Conservation (phyloP, 2,797 vertebrate genomes). For the Helicolenus hilgendorfi region DNA sequence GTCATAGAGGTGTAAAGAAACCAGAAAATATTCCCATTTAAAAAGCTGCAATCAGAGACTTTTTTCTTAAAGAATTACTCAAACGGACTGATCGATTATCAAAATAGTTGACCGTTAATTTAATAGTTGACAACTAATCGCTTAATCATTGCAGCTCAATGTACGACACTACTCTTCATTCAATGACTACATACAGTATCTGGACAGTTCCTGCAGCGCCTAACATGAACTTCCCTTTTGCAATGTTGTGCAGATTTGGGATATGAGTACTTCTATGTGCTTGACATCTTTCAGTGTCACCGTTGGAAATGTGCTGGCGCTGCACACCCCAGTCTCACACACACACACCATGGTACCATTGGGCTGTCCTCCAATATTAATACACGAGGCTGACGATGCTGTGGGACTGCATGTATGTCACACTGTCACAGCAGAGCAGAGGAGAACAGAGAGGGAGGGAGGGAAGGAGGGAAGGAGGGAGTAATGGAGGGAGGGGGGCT, state of each 20-base stretch:
- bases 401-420: constrained; percentile 52
- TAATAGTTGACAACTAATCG: no score
- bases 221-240: constrained; percentile 5
- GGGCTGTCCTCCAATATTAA: constrained; percentile 65
- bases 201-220: background rate
- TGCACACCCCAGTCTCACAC: constrained; percentile 45
- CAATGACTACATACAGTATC: background rate
- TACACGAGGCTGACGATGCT: constrained; percentile 31
- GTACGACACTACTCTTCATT: background rate
- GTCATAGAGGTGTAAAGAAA: no score
- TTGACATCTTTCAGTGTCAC: constrained; percentile 59
- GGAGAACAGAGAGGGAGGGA: background rate
- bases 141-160: no score
- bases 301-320: constrained; percentile 44
- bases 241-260: constrained; percentile 26
- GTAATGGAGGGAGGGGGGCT: constrained; percentile 6
- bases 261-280: constrained; percentile 2
- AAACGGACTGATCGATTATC: no score
- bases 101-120: no score
- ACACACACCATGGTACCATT: background rate
- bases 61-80: no score
- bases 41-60: no score
- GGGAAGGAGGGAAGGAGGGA: background rate
- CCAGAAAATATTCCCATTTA: no score
- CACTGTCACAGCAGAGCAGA: constrained; percentile 56